A percentile compares a stretch with the other conserved stretches of the same genome.
Conservation (phyloP, 2,113 vertebrate genomes). For the Otus sunia region DNA sequence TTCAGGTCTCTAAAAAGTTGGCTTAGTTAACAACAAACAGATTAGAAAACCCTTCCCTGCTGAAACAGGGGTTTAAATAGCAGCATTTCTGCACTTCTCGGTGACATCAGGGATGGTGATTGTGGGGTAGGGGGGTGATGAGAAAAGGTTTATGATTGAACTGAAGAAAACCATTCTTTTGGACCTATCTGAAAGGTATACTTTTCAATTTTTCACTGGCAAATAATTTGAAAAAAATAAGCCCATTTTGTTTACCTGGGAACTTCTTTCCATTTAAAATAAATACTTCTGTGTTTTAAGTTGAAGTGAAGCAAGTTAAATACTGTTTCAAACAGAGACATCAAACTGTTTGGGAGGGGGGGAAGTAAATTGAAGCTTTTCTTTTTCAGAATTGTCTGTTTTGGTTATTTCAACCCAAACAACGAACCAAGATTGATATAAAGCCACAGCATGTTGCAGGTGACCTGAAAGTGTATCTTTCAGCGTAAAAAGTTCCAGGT, state of each 20-base stretch:
- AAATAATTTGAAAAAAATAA: not conserved
- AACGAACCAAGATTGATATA: not conserved
- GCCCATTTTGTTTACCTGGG: not conserved
- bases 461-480: not conserved
- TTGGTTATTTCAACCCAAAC: not conserved
- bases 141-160: not conserved
- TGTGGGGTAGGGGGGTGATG: not conserved
- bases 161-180: not conserved
- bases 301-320: not conserved
- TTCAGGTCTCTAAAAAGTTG: not conserved
- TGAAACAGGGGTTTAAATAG: not conserved
- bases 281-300: not conserved
- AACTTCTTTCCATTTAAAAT: not conserved
- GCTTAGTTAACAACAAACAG: not conserved
- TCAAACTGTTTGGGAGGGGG: not conserved
- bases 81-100: accelerated
- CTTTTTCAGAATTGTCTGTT: not conserved
- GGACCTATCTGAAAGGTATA: not conserved
- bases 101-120: not conserved
- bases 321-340: not conserved
- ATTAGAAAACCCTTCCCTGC: not conserved
- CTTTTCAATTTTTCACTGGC: not conserved
- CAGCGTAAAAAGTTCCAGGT: not conserved
- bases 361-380: conserved; percentile 30
- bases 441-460: not conserved